Evolutionary conservation across 1,140 invertebrate genomes (phyloP).

Genomic region (Diorhabda carinulata): DNA sequence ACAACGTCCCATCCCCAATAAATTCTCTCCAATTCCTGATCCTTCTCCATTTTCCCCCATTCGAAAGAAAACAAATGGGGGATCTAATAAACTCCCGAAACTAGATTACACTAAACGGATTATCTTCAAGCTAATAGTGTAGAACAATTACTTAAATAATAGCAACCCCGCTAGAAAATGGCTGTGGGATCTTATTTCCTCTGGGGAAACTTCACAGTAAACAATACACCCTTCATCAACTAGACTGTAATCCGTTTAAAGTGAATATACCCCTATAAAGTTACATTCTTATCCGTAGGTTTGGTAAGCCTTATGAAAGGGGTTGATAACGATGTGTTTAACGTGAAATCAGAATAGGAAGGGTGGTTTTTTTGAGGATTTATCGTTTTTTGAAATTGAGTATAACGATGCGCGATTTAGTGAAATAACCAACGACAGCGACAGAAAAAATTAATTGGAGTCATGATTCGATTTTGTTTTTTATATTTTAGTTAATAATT

Average conservation of each 20-base stretch:
- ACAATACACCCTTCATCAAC: conserved; percentile 28
- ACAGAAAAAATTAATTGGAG: too few species aligned
- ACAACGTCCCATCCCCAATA: background rate
- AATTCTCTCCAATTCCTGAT: background rate
- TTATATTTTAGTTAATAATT: too few species aligned
- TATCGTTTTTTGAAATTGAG: conserved; percentile 21
- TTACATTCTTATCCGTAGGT: too few species aligned
- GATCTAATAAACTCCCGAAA: conserved; percentile 34
- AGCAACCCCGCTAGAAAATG: conserved; percentile 40
- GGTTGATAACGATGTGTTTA: conserved; percentile 39
- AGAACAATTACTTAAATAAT: conserved; percentile 46
- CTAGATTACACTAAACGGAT: conserved; percentile 43
- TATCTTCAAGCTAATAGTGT: conserved; percentile 41
- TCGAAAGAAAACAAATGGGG: conserved; percentile 29
- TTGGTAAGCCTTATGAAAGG: conserved; percentile 30
- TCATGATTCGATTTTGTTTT: too few species aligned
- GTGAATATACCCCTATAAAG: too few species aligned
- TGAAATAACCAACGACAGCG: too few species aligned
- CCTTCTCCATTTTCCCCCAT: background rate
- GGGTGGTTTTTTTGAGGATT: conserved; percentile 27
- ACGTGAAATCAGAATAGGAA: conserved; percentile 33
- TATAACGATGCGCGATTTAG: too few species aligned
- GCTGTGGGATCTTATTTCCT: conserved; percentile 45
- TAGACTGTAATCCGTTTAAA: conserved; percentile 22
- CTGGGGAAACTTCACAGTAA: conserved; percentile 39